phyloP scores from a whole-genome alignment of 2,888 invertebrate genomes.

The Sphaeridia pumilis region DNA sequence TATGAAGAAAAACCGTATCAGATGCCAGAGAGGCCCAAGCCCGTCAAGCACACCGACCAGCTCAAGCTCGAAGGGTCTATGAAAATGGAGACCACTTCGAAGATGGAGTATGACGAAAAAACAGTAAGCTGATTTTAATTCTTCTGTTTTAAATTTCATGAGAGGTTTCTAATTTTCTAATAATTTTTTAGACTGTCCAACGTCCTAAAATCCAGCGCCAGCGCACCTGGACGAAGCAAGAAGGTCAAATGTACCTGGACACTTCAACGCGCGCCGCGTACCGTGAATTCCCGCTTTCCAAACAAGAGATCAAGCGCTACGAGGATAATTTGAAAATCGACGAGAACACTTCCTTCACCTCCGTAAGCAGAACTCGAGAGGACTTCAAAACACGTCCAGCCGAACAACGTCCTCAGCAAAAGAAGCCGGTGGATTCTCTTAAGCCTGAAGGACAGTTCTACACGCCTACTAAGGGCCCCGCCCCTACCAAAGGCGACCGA shows the following conservation, averaged over 20 bases:
- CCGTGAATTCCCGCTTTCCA: conserved; percentile 22
- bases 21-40: conserved; percentile 21
- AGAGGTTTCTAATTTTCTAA: too few relatives aligned
- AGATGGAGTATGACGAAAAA: conserved; percentile 26
- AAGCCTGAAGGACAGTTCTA: conserved; percentile 37
- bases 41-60: conserved; percentile 45
- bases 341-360: conserved; percentile 49
- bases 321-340: conserved; percentile 57
- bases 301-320: conserved; percentile 30
- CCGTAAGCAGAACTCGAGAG: conserved; percentile 36
- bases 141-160: too few relatives aligned
- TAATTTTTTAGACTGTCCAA: conserved; percentile 48
- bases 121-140: too few relatives aligned
- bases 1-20: conserved; percentile 22
- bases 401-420: conserved; percentile 5
- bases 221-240: conserved; percentile 59
- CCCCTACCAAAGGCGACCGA: conserved; percentile 20
- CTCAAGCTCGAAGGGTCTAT: conserved; percentile 45
- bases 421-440: conserved; percentile 37
- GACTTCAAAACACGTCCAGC: neutral
- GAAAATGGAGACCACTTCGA: conserved; percentile 18
- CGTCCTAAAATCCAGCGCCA: conserved; percentile 54
- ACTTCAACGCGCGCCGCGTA: conserved; percentile 24
- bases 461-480: conserved; percentile 46
- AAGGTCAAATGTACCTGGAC: conserved; percentile 31